phyloP scores from a whole-genome alignment of 2,888 invertebrate genomes.

The Orthosia cruda region DNA sequence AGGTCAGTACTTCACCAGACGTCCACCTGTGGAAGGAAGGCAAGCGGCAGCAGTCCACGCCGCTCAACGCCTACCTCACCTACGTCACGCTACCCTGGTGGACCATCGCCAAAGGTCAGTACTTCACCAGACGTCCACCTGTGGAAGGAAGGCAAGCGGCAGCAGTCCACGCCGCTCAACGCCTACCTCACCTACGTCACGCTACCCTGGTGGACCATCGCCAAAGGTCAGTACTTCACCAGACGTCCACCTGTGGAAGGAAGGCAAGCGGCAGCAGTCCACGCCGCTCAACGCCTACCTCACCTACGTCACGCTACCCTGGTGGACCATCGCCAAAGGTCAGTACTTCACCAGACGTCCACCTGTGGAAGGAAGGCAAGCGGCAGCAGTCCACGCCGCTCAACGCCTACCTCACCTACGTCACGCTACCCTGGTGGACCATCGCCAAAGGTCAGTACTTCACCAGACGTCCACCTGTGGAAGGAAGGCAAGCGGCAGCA shows the following conservation, averaged over 20 bases:
- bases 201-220: constrained; percentile 99
- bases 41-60: constrained; percentile 97
- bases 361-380: constrained; percentile 99
- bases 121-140: constrained; percentile 99
- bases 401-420: constrained; percentile 99
- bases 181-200: constrained; percentile 99
- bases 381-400: constrained; percentile 98
- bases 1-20: constrained; percentile 98
- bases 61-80: constrained; percentile 98
- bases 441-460: constrained; percentile 97
- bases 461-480: constrained; percentile 99
- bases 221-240: constrained; percentile 97
- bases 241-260: constrained; percentile 99
- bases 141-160: constrained; percentile 99
- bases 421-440: constrained; percentile 99
- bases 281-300: constrained; percentile 98
- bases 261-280: constrained; percentile 98
- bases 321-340: constrained; percentile 99
- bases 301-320: constrained; percentile 99
- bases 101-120: constrained; percentile 97
- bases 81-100: constrained; percentile 99
- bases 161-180: constrained; percentile 98
- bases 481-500: constrained; percentile 98
- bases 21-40: constrained; percentile 99
- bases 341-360: constrained; percentile 98